Evolutionary conservation across 2,113 vertebrate species (phyloP).

Genomic region (Trinectes maculatus): DNA sequence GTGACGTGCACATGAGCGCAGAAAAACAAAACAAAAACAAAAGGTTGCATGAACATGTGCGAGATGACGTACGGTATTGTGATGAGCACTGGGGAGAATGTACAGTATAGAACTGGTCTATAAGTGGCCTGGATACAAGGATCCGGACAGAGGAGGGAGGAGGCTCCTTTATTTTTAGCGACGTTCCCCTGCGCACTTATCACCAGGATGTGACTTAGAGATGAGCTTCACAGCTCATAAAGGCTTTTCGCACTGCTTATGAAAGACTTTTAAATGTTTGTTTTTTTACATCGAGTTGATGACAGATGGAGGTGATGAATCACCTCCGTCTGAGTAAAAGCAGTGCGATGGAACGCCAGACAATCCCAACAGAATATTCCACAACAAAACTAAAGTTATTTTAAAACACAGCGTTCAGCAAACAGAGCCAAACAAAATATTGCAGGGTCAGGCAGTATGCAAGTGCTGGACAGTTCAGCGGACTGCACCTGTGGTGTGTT

Average conservation of each 20-base stretch:
- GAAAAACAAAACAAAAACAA: too few relatives aligned
- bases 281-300: background rate
- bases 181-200: conserved; percentile 37
- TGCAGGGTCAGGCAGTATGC: background rate
- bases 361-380: background rate
- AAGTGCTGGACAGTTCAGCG: conserved; percentile 22
- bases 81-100: background rate
- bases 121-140: conserved; percentile 50
- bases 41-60: background rate
- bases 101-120: conserved; percentile 18
- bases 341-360: background rate
- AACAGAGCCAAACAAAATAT: conserved; percentile 7
- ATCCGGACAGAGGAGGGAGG: conserved; percentile 38
- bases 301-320: background rate
- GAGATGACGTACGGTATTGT: conserved; percentile 2
- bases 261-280: background rate
- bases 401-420: too few relatives aligned
- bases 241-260: conserved; percentile 4
- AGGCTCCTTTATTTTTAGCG: conserved; percentile 65
- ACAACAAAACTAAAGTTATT: background rate
- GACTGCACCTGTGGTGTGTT: conserved; percentile 53
- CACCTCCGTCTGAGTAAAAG: too few relatives aligned
- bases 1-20: conserved; percentile 1
- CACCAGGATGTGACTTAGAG: conserved; percentile 63
- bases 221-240: conserved; percentile 39